A percentile compares a stretch with the other conserved stretches of the same genome.
Conservation (phyloP, 2,888 invertebrate species). For the Busseola fusca region DNA sequence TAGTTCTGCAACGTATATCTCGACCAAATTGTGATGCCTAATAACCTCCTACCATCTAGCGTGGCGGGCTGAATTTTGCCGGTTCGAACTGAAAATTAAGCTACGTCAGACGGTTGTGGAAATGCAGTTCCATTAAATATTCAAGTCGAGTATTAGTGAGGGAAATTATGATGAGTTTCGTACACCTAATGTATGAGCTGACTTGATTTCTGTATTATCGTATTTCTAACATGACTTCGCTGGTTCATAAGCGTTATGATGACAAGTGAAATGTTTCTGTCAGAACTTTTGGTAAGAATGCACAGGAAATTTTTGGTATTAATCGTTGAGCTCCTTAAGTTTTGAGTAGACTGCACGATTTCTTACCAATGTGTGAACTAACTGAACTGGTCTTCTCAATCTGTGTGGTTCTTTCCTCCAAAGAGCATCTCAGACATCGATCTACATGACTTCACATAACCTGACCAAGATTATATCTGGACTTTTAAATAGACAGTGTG, state of each 20-base stretch:
- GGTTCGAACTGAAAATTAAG: conserved; percentile 63
- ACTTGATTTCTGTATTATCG: conserved; percentile 51
- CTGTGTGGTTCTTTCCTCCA: too few species aligned
- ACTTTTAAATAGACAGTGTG: too few species aligned
- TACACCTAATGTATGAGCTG: conserved; percentile 31
- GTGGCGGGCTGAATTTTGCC: conserved; percentile 33
- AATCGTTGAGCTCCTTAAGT: too few species aligned
- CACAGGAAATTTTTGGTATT: not conserved
- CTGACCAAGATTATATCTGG: too few species aligned
- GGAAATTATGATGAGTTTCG: conserved; percentile 55
- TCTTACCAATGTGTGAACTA: too few species aligned
- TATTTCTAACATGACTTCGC: conserved; percentile 18
- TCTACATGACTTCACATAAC: too few species aligned
- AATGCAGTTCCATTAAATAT: conserved; percentile 65
- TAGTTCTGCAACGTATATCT: conserved; percentile 20
- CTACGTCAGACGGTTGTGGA: conserved; percentile 52
- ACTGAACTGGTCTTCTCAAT: too few species aligned
- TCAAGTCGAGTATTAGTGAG: conserved; percentile 57
- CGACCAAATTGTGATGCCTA: conserved; percentile 34
- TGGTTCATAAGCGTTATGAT: not conserved
- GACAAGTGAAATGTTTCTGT: not conserved
- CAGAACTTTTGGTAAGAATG: not conserved
- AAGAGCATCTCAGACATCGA: too few species aligned
- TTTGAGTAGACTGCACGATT: too few species aligned
- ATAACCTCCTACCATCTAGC: not conserved